Conservation (phyloP, 2,113 vertebrate species). For the Cavia aperea region DNA sequence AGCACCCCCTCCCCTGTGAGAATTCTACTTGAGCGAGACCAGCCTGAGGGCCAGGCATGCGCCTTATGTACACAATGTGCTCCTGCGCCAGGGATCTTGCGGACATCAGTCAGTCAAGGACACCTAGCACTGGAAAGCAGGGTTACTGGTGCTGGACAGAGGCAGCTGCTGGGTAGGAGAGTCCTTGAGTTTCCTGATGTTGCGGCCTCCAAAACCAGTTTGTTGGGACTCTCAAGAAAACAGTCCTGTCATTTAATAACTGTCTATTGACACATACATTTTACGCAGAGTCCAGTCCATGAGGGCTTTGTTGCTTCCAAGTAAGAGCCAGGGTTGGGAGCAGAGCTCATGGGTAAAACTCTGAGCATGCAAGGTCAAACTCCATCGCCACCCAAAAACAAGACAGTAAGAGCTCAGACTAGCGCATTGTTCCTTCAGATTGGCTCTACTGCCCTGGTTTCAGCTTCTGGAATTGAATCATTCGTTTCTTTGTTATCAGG, state of each 20-base stretch:
- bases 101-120: background rate
- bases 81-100: background rate
- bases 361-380: too few relatives aligned
- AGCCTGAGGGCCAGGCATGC: background rate
- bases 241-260: background rate
- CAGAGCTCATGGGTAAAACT: background rate
- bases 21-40: too few relatives aligned
- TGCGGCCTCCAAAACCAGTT: background rate
- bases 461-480: background rate
- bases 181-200: background rate
- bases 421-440: background rate
- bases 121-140: background rate
- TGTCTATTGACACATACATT: background rate
- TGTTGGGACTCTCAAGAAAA: background rate
- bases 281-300: background rate
- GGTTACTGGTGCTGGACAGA: background rate
- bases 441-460: background rate
- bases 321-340: background rate
- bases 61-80: background rate
- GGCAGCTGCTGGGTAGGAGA: background rate
- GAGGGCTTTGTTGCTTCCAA: background rate
- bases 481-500: background rate
- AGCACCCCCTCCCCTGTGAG: background rate
- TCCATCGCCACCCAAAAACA: background rate
- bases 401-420: background rate